A percentile compares a stretch with the other conserved stretches of the same genome.
Conservation (phyloP, 2,888 invertebrate species). For the Leptogaster cylindrica region DNA sequence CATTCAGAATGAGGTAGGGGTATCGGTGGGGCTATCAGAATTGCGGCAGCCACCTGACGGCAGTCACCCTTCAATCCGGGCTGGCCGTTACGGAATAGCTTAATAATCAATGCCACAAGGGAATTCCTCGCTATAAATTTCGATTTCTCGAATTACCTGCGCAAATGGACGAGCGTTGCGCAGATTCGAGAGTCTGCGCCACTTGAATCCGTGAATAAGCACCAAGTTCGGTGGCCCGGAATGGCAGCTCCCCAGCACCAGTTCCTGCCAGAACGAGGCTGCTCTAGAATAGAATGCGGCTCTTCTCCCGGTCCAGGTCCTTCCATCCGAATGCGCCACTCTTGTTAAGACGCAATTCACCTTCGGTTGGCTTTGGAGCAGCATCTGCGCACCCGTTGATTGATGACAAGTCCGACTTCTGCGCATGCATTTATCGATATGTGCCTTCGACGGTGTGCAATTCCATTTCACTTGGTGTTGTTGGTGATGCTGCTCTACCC, state of each 20-base stretch:
- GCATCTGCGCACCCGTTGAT: conserved; percentile 44
- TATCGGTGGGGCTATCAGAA: conserved; percentile 14
- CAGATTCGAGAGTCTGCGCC: conserved; percentile 33
- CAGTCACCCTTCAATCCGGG: conserved; percentile 27
- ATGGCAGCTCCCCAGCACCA: conserved; percentile 13
- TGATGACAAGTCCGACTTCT: conserved; percentile 45
- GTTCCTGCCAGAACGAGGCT: neutral
- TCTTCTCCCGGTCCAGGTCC: conserved; percentile 20
- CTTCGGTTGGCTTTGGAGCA: conserved; percentile 30
- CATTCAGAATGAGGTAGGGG: conserved; percentile 15
- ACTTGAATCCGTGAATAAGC: conserved; percentile 30
- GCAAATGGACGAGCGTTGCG: neutral
- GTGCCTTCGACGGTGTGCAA: neutral
- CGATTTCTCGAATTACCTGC: conserved; percentile 45
- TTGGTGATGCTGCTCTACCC: no score
- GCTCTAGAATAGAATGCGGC: neutral
- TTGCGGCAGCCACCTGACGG: conserved; percentile 32
- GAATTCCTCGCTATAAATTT: conserved; percentile 48
- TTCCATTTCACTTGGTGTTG: conserved; percentile 23
- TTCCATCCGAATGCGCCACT: conserved; percentile 30
- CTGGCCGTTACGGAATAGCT: conserved; percentile 42
- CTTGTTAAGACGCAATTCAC: conserved; percentile 31
- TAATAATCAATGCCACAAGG: conserved; percentile 46
- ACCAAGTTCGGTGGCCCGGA: neutral
- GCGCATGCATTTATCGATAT: conserved; percentile 38